Base-by-base conservation (phyloP, 2,797 vertebrate genomes). In the Phyllotis vaccarum region DNA sequence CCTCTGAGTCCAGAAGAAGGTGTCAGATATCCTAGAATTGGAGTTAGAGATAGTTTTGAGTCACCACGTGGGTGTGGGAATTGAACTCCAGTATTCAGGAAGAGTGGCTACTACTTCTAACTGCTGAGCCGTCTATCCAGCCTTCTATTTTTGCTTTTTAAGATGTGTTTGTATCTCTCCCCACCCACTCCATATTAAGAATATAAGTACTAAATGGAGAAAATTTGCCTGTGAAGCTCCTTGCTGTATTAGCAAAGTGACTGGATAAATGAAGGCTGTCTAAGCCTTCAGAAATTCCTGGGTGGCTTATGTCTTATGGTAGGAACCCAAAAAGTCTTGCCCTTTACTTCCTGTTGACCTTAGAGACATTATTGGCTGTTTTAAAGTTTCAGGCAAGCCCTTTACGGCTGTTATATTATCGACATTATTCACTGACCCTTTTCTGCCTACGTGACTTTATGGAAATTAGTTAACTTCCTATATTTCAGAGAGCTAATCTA, bases 401-500 rank as follows among this genome's bases (percentile, higher is more conserved):
- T 37, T 62, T 24, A 13, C 7, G n/a, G 16, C 34, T 62, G 14
- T 56, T 87, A 43, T 37, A 92, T 43, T 83, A 22, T 90, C 72
- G 52, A 0, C 82, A 83, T 21, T 87, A 88, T 16, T 90, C 49
- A 90, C 6, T 58, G 21, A 64, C 14, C 3, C 19, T 31, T 86
- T 80, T 24, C 10, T 86, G 93, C 43, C 31, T 75, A 49, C 70
- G 60, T 70, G 40, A 86, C 83, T 89, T 79, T 40, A 13, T 49
- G 34, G 46, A 83, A 82, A 85, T 91, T 70, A 58, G 13, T 81
- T 85, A 95, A 89, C 40, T 81, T 31, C 75, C 24, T 81, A 62
- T 0, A 24, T 76, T 94, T 94, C 49, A 74, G 83, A 40, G 31
- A 91, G 52, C 43, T 86, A 21, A 60, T 86, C 43, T 86, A 68